Evolutionary conservation across 2,888 invertebrate species (phyloP).

Genomic region (Argyra leucocephala): DNA sequence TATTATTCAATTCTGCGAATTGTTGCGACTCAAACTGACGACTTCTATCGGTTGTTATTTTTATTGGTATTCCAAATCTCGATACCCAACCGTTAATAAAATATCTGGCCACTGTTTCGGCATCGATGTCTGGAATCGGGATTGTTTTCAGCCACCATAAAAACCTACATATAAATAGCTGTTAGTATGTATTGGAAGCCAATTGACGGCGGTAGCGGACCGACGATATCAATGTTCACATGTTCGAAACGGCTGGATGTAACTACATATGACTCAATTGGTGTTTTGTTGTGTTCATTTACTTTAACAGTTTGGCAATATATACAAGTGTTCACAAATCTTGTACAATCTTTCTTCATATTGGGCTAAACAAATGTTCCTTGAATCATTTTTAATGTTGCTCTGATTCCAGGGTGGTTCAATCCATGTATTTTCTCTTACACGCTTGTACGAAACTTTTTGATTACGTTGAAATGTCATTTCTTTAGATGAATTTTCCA

Average conservation of each 20-base stretch:
- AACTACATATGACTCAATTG: neutral
- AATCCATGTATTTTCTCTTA: slow-evolving; percentile 9
- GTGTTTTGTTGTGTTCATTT: too few relatives aligned
- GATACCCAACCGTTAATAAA: neutral
- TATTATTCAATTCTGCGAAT: slow-evolving; percentile 27
- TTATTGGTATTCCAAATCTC: slow-evolving; percentile 34
- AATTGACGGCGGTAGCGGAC: neutral
- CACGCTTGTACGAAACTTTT: neutral
- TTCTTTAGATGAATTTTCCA: neutral
- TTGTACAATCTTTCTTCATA: neutral
- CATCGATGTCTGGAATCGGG: neutral
- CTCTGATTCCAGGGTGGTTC: slow-evolving; percentile 9
- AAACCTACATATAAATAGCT: neutral
- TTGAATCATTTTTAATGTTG: slow-evolving; percentile 5
- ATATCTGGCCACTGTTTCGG: neutral
- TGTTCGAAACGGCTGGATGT: neutral
- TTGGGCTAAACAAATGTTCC: slow-evolving; percentile 11
- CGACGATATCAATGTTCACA: neutral
- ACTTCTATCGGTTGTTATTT: slow-evolving; percentile 37
- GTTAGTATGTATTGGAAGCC: neutral
- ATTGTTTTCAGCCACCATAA: neutral
- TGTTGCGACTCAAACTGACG: slow-evolving; percentile 32
- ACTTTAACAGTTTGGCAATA: slow-evolving; percentile 8
- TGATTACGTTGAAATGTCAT: slow-evolving; percentile 11
- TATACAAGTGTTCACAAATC: slow-evolving; percentile 1